Evolutionary conservation across 64 coral and sea anemone genomes (phyloP).

Genomic region (Montipora capricornis): DNA sequence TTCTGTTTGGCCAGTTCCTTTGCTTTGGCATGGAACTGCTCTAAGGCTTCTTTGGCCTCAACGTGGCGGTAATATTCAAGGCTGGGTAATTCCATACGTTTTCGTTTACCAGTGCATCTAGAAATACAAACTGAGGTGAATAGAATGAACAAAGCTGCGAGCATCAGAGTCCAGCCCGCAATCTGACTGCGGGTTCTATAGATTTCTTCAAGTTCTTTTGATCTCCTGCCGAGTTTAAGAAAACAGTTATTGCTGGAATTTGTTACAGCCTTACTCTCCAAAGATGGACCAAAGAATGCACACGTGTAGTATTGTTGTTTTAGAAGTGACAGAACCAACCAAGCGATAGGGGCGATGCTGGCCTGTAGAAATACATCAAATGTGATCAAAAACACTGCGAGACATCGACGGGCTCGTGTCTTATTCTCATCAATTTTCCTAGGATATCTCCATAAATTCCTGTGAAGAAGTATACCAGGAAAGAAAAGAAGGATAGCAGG

Average conservation of each 20-base stretch:
- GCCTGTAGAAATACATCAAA: background rate
- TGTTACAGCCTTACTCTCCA: background rate
- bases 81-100: background rate
- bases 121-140: background rate
- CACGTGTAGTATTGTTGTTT: conserved; percentile 30
- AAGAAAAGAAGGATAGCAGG: conserved; percentile 5
- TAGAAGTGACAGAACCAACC: conserved; percentile 21
- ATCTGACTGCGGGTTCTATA: conserved; percentile 23
- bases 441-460: background rate
- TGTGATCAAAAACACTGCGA: background rate
- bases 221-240: background rate
- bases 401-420: background rate
- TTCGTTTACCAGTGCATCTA: background rate
- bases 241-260: background rate
- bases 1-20: conserved; percentile 30
- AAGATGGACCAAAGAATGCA: conserved; percentile 16
- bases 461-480: background rate
- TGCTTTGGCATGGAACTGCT: conserved; percentile 3
- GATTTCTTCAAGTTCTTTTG: background rate
- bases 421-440: background rate
- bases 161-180: background rate
- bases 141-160: background rate
- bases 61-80: conserved; percentile 13
- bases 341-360: background rate
- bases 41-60: conserved; percentile 10